Base-by-base conservation (phyloP, 1,140 invertebrate genomes). In the Seison nebaliae region DNA sequence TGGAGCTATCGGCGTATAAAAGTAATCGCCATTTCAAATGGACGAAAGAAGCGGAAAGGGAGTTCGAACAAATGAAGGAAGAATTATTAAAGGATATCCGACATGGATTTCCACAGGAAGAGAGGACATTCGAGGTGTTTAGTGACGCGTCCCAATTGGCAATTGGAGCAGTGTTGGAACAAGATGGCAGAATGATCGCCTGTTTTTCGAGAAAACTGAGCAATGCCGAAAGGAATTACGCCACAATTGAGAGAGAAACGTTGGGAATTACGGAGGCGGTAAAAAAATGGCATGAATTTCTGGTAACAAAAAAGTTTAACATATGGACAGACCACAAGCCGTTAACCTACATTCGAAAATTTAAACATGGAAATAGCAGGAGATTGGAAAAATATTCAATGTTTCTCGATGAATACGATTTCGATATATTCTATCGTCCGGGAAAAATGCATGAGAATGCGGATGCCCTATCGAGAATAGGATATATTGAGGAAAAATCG, bases 391-490 rank as follows among this genome's bases (percentile, higher is more conserved):
- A 61, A n/a, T 67, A 64, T 64, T 42, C 55, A 34, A 20, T 65
- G 6, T 49, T 54, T 43, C 39, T 67, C 17, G 56, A 62, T 45
- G 55, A 62, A 38, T 62, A 55, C 47, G 43, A 57, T 18, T 63
- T 53, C 44, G 55, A 52, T 7, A 46, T 65, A 2, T 42, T 44
- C 3, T 56, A 64, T 44, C 45, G 56, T 26, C 50, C 48, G 17
- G 59, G 57, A 3, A 46, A 40, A 14, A 16, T 44, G 3, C 50
- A 59, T 32, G 19, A 39, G 1, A 51, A 56, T 12, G 49, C 53
- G 2, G 53, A 56, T 36, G 46, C 47, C 5, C 36, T 61, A n/a
- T 55, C 51, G 18, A 31, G 47, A 38, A n/a, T n/a, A n/a, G n/a
- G n/a, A n/a, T n/a, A n/a, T n/a, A n/a, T n/a, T n/a, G n/a, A n/a